Conservation (phyloP, 1,140 invertebrate genomes). For the Trichonephila inaurata region DNA sequence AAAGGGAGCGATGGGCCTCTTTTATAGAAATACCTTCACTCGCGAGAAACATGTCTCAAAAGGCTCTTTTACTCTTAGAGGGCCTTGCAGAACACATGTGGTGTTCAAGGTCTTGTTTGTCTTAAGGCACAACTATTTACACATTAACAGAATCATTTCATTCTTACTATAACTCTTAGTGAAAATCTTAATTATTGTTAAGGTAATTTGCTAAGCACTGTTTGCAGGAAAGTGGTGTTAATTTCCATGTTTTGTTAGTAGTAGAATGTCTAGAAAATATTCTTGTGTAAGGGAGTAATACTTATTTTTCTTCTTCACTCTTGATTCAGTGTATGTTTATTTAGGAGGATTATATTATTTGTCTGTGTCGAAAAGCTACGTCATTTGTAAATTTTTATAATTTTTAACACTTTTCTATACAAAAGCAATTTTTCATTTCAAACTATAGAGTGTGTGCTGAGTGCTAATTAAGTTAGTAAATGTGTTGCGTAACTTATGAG, state of each 20-base stretch:
- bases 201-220: neutral
- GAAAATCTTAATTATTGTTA: conserved; percentile 19
- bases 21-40: conserved; percentile 46
- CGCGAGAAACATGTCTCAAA: conserved; percentile 18
- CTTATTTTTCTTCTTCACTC: too few relatives aligned
- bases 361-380: too few relatives aligned
- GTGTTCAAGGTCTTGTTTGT: neutral
- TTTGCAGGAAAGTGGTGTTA: neutral
- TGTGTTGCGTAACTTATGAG: too few relatives aligned
- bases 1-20: conserved; percentile 22
- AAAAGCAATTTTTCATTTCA: too few relatives aligned
- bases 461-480: too few relatives aligned
- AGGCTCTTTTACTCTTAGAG: conserved; percentile 1
- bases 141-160: conserved; percentile 29
- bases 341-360: too few relatives aligned
- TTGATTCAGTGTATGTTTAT: too few relatives aligned
- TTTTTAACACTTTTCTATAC: too few relatives aligned
- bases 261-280: too few relatives aligned
- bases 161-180: neutral
- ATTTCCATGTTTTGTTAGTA: neutral
- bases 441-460: too few relatives aligned
- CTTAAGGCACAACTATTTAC: neutral
- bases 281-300: too few relatives aligned
- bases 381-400: too few relatives aligned
- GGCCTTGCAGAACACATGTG: conserved; percentile 27